Evolutionary conservation across 2,113 vertebrate species (phyloP), one percentile per base, ranked within the genome.

Genomic region (Ancistrus triradiatus): DNA sequence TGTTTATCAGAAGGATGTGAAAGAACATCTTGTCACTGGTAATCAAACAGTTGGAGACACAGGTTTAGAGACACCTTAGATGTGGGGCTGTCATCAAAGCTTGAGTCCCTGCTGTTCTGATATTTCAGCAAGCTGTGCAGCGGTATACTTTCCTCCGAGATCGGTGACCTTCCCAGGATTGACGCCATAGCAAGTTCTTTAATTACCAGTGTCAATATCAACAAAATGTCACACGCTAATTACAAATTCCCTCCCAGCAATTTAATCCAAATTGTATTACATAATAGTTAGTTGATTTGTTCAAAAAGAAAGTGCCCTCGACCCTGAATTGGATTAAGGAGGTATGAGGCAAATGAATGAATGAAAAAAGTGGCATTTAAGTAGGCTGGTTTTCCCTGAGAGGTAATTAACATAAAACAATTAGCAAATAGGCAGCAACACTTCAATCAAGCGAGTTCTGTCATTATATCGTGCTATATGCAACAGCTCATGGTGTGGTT

Each of bases 1-100:
- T 74, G 72, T 58, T 74, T 62, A 58, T 55, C 50, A 28, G 44
- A 66, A 59, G 62, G 50, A 67, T 66, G 57, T 66, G 18, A 66
- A 27, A 24, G 57, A 69, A 68, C 58, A 51, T 44, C 35, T 50
- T 61, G 43, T 55, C 42, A 27, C 33, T 38, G 3, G 48, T 69
- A 66, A 74, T 69, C 71, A 65, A 74, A 69, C 55, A 56, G 35
- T 9, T 38, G 24, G 6, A 43, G 44, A 65, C 31, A 25, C 49
- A 60, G 62, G 48, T 42, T 59, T 24, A 49, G 38, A 62, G 51
- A 57, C 37, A 56, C 56, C 25, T 58, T 15, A 24, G 38, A 62
- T 49, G 33, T 43, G 43, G 33, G 51, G 19, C 62, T n/a, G 44
- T 65, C 57, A 60, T 69, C 62, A 74, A 49, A 62, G 50, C 48